Conservation (phyloP, 2,888 invertebrate genomes). For the Tenodera sinensis region DNA sequence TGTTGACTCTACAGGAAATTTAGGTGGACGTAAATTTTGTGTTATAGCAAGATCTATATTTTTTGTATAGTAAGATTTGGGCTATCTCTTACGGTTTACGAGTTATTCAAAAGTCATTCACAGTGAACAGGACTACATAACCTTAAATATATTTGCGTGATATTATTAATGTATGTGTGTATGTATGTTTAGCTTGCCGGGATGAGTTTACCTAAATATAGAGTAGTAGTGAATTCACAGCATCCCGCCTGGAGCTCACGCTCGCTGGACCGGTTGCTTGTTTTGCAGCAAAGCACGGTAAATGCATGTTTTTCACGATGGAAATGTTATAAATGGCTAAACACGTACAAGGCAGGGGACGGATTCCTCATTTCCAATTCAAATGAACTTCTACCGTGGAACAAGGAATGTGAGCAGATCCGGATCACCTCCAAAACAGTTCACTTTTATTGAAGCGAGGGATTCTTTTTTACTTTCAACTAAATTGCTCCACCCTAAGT, state of each 20-base stretch:
- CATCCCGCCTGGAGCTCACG: background rate
- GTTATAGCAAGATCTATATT: no score
- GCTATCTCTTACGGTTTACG: no score
- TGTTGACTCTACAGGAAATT: no score
- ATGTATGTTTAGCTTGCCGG: background rate
- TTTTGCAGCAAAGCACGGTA: background rate
- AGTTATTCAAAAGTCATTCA: no score
- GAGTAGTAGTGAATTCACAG: background rate
- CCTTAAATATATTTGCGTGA: no score
- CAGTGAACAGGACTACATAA: no score
- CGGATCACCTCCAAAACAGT: background rate
- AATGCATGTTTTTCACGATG: background rate
- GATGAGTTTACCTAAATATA: background rate
- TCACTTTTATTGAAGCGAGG: background rate
- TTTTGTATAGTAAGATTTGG: no score
- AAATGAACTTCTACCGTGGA: background rate
- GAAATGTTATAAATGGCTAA: background rate
- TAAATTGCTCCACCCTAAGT: no score
- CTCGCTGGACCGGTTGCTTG: background rate
- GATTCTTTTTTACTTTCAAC: no score
- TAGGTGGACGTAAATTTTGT: no score
- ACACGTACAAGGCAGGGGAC: background rate
- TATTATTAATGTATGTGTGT: no score
- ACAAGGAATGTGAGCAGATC: background rate
- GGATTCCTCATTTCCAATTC: background rate